These are phyloP conservation scores for Heteronetta atricapilla DNA, from an alignment of 2,113 vertebrate genomes.

Conservation along the genomic window DNA sequence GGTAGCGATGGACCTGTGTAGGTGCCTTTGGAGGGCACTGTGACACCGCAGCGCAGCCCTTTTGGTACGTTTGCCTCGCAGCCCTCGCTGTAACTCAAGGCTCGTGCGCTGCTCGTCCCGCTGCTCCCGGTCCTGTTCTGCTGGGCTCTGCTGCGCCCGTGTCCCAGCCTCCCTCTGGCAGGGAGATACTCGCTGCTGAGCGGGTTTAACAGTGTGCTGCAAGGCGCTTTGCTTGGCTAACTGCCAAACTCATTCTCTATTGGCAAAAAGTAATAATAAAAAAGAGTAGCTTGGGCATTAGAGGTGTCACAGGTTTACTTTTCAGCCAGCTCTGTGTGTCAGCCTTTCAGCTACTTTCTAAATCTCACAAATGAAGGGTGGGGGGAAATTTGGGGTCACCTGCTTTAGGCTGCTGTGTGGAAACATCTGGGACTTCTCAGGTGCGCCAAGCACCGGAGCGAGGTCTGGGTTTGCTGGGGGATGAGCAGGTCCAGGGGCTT, in stretches of 20 bases:
- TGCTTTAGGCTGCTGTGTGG: not conserved
- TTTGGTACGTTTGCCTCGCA: not conserved
- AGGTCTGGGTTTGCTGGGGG: not conserved
- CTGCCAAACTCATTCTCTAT: not conserved
- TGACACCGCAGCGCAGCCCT: not conserved
- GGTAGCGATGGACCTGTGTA: not conserved
- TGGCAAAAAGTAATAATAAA: accelerated
- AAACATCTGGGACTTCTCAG: not conserved
- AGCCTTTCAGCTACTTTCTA: not conserved
- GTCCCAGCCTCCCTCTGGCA: not conserved
- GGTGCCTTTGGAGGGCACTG: constrained; percentile 47
- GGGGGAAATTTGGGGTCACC: not conserved
- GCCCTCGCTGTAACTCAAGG: accelerated
- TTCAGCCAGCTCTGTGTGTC: not conserved
- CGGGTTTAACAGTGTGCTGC: accelerated
- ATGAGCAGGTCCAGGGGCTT: not conserved
- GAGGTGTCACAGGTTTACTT: not conserved
- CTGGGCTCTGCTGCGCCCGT: not conserved
- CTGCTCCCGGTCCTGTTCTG: not conserved
- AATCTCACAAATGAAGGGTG: not conserved
- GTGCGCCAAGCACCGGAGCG: accelerated
- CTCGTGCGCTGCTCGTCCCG: not conserved
- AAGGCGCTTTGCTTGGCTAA: not conserved
- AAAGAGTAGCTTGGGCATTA: not conserved
- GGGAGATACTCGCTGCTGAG: not conserved